A percentile compares a stretch with the other conserved stretches of the same genome.
These are phyloP conservation scores for Elysia crispata DNA, from an alignment of 2,888 invertebrate genomes.

Conservation along the genomic window DNA sequence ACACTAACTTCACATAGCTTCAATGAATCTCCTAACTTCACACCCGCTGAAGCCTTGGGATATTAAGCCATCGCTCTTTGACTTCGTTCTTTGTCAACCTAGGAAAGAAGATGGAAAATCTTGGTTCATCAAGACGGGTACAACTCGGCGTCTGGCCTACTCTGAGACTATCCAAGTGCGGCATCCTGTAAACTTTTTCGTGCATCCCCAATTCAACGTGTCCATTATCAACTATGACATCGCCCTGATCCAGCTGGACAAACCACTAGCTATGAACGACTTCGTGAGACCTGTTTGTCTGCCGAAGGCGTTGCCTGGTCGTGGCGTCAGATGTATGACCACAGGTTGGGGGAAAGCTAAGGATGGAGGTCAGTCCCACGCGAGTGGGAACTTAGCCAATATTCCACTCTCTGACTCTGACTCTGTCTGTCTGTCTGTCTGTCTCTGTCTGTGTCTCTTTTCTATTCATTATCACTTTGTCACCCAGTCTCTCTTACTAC, in stretches of 20 bases:
- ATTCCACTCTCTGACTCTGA: not conserved
- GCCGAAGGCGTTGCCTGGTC: constrained; percentile 57
- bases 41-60: no score
- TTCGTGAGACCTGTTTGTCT: constrained; percentile 68
- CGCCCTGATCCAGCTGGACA: constrained; percentile 63
- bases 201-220: constrained; percentile 58
- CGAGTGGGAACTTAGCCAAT: no score
- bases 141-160: constrained; percentile 64
- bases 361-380: constrained; percentile 57
- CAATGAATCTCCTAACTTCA: no score
- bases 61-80: no score
- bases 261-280: constrained; percentile 65
- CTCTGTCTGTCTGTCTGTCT: constrained; percentile 15
- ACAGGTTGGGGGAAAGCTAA: constrained; percentile 68
- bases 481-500: no score
- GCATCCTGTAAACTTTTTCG: constrained; percentile 56
- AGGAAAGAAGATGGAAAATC: constrained; percentile 36
- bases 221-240: constrained; percentile 67
- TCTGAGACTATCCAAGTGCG: constrained; percentile 62
- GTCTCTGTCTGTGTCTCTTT: not conserved
- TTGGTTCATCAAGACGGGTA: constrained; percentile 60
- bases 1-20: no score
- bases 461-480: no score
- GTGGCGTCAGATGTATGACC: constrained; percentile 65
- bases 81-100: not conserved